Conservation (phyloP, 2,113 vertebrate genomes). For the Enhydra lutris region DNA sequence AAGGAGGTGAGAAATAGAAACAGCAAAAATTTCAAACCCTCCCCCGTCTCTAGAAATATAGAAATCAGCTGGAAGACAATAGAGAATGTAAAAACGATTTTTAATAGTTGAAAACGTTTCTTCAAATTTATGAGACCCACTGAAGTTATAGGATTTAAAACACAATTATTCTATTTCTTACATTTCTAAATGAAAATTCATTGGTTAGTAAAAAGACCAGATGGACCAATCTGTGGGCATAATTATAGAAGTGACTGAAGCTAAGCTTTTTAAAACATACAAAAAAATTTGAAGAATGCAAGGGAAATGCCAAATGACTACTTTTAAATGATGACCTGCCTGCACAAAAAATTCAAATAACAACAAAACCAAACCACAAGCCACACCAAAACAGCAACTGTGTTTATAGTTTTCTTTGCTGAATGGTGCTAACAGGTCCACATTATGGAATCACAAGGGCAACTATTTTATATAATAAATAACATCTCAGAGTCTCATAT, state of each 20-base stretch:
- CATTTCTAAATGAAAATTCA: conserved; percentile 36
- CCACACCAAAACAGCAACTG: conserved; percentile 66
- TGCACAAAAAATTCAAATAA: conserved; percentile 51
- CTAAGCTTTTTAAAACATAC: conserved; percentile 19
- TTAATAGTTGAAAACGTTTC: conserved; percentile 4
- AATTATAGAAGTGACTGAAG: conserved; percentile 47
- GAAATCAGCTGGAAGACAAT: conserved; percentile 7
- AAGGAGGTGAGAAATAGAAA: neutral
- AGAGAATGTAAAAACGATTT: neutral
- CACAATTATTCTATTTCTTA: neutral
- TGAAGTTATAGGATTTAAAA: conserved; percentile 28
- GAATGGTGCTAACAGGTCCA: conserved; percentile 1
- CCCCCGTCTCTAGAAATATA: neutral
- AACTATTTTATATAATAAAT: conserved; percentile 41
- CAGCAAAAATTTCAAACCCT: neutral
- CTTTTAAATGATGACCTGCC: conserved; percentile 49
- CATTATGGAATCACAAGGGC: neutral
- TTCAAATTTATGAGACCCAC: conserved; percentile 12
- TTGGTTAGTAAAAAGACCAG: neutral
- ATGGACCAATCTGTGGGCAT: neutral
- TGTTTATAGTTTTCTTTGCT: conserved; percentile 55
- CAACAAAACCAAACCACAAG: conserved; percentile 57
- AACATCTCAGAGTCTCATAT: neutral
- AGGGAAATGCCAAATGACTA: conserved; percentile 45
- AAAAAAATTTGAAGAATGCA: conserved; percentile 46